Evolutionary conservation across 2,888 invertebrate genomes (phyloP).

Genomic region (Sussaba pulchella): DNA sequence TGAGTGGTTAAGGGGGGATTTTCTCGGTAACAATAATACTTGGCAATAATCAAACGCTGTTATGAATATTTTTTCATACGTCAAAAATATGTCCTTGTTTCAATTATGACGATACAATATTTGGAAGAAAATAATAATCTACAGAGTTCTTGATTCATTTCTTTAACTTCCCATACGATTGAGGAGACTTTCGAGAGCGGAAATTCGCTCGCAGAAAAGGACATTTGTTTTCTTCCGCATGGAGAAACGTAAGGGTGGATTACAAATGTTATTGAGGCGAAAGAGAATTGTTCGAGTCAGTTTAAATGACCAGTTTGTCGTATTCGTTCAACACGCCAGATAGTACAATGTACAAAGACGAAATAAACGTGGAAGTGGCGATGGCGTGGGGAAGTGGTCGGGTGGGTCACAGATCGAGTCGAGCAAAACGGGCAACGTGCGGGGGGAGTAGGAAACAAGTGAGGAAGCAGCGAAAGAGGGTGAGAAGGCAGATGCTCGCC

Average conservation of each 20-base stretch:
- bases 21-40: too few relatives aligned
- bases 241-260: not conserved
- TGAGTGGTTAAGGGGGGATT: too few relatives aligned
- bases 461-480: conserved; percentile 47
- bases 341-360: conserved; percentile 35
- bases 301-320: conserved; percentile 3
- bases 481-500: conserved; percentile 79
- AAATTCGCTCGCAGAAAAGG: not conserved
- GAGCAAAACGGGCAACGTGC: not conserved
- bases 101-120: too few relatives aligned
- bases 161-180: not conserved
- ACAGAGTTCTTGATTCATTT: not conserved
- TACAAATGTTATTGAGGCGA: conserved; percentile 6
- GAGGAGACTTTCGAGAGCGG: not conserved
- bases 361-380: conserved; percentile 46
- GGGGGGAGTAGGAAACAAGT: conserved; percentile 7
- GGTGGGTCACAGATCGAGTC: conserved; percentile 19
- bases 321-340: conserved; percentile 14
- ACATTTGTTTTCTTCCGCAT: not conserved
- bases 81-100: too few relatives aligned
- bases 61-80: too few relatives aligned
- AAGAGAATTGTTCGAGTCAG: conserved; percentile 13
- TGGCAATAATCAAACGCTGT: too few relatives aligned
- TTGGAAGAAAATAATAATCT: too few relatives aligned
- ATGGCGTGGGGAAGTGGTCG: not conserved